Evolutionary conservation across 37 sponge, comb jelly and placozoan genomes (phyloP).

Genomic region (Halisarca cf. caerulea): DNA sequence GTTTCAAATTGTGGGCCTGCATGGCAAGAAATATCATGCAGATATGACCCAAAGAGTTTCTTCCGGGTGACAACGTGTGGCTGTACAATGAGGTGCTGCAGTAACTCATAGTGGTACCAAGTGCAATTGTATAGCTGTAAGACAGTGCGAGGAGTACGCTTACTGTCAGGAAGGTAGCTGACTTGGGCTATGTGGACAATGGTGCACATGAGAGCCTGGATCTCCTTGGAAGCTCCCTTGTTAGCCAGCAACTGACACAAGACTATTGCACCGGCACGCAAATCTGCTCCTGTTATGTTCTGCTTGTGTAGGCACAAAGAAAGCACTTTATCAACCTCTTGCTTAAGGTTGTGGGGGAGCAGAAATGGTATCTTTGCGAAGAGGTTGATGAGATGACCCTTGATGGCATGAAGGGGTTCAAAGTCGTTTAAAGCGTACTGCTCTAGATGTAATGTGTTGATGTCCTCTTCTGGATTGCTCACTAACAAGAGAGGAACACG

Average conservation of each 20-base stretch:
- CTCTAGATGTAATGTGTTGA: constrained; percentile 17
- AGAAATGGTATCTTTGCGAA: constrained; percentile 27
- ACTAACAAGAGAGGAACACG: constrained; percentile 34
- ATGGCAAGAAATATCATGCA: constrained; percentile 21
- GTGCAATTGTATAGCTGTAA: constrained; percentile 36
- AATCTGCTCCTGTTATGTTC: constrained; percentile 25
- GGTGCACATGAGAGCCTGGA: not conserved
- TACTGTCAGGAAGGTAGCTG: constrained; percentile 9
- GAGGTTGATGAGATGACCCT: constrained; percentile 38
- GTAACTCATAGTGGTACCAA: constrained; percentile 41
- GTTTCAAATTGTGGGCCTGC: constrained; percentile 20
- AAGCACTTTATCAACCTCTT: not conserved
- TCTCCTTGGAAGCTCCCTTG: not conserved
- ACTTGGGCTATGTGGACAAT: constrained; percentile 19
- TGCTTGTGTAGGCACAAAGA: constrained; percentile 1
- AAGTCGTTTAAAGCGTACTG: constrained; percentile 38
- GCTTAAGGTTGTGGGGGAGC: constrained; percentile 11
- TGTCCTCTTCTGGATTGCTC: constrained; percentile 12
- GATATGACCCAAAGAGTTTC: constrained; percentile 20
- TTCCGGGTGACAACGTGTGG: not conserved
- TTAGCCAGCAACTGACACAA: not conserved
- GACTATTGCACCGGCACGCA: constrained; percentile 24
- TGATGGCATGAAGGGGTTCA: constrained; percentile 43
- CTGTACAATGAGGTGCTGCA: not conserved
- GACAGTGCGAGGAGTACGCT: constrained; percentile 21